phyloP scores from a whole-genome alignment of 2,797 vertebrate genomes.

The Sternotherus odoratus region DNA sequence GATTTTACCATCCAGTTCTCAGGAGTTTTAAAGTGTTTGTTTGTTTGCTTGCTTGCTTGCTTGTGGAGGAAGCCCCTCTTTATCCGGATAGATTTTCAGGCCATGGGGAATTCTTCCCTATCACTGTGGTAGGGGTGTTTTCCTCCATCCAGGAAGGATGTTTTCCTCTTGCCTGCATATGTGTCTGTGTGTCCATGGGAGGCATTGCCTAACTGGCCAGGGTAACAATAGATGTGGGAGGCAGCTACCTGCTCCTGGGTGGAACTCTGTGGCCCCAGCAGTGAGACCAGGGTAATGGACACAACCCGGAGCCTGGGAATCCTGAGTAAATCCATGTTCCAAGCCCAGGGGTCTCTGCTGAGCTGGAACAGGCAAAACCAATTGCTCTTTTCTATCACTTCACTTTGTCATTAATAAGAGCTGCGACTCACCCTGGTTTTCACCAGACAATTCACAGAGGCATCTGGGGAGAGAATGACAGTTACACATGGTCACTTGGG shows the following conservation, averaged over 20 bases:
- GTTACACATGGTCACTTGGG: not conserved
- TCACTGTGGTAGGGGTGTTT: not conserved
- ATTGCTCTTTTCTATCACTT: not conserved
- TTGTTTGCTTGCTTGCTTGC: too few relatives aligned
- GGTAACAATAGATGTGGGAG: not conserved
- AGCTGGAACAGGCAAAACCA: not conserved
- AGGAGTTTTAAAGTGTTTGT: too few relatives aligned
- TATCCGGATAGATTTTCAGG: not conserved
- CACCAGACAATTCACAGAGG: not conserved
- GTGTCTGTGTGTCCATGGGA: not conserved
- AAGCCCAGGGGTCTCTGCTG: not conserved
- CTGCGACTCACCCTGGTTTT: not conserved
- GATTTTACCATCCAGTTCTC: too few relatives aligned
- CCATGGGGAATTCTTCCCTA: not conserved
- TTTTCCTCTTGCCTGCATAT: not conserved
- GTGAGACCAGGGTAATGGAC: not conserved
- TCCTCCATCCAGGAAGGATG: not conserved
- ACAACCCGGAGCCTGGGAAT: not conserved
- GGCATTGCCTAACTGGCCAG: not conserved
- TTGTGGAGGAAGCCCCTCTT: not conserved
- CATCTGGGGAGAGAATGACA: not conserved
- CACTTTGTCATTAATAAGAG: not conserved
- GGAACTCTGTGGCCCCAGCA: not conserved
- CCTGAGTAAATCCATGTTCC: too few relatives aligned
- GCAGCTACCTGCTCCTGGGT: not conserved